A percentile compares a stretch with the other conserved stretches of the same genome.
Evolutionary conservation across 2,113 vertebrate genomes (phyloP).

Genomic region (Bubo scandiacus): DNA sequence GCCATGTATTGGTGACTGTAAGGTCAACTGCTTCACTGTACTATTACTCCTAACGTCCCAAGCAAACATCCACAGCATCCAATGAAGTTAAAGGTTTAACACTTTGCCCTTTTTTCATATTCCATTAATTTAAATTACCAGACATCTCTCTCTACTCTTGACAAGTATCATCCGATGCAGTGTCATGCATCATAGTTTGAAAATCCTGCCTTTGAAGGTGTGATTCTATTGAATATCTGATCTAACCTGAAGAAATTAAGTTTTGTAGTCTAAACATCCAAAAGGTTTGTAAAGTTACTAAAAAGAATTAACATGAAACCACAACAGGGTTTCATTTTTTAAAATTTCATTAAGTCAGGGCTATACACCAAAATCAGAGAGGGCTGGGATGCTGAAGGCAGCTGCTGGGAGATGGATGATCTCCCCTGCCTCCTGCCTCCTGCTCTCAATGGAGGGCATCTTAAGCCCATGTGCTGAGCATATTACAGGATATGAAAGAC

Average conservation of each 20-base stretch:
- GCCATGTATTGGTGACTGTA: neutral
- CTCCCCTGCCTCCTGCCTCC: neutral
- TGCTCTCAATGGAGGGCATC: neutral
- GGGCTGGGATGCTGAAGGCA: neutral
- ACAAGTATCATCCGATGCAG: neutral
- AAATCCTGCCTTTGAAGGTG: neutral
- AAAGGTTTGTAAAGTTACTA: neutral
- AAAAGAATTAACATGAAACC: neutral
- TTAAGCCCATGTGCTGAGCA: neutral
- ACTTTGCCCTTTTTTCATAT: neutral
- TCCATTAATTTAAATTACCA: neutral
- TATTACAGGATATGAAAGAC: neutral
- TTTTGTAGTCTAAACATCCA: neutral
- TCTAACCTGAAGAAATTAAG: neutral
- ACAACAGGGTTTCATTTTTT: neutral
- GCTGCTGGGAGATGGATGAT: neutral
- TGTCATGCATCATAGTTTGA: neutral
- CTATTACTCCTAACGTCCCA: neutral
- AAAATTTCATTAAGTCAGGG: neutral
- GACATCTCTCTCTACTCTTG: neutral
- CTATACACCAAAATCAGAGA: neutral
- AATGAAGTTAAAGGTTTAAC: neutral
- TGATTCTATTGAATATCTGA: neutral
- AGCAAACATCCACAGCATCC: neutral
- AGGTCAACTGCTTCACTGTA: neutral